Evolutionary conservation across 2,888 invertebrate species (phyloP), one percentile per base, ranked within the genome.

Genomic region (Hyppa rectilinea): DNA sequence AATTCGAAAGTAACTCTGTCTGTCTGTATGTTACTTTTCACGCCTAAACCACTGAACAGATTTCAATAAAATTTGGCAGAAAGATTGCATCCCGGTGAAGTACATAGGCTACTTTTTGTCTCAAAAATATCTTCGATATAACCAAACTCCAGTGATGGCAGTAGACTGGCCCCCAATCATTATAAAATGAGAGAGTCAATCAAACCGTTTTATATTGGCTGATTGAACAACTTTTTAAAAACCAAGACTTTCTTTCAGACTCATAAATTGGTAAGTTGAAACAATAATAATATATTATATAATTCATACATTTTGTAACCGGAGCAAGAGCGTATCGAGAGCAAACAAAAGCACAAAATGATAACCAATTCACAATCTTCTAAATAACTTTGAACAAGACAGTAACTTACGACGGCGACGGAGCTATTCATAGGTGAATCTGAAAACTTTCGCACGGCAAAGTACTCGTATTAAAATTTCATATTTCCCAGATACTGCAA

Each of bases 401-500:
- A 23, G 23, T 20, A 58, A 75, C 50, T 67, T 79, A 40, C 40
- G 29, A 58, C 26, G 10, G 0, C 40, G 29, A 58, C 26, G 10
- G 0, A 60, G 67, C 50, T 10, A 34, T 49, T 29, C 49, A 73
- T 10, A 31, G 45, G n/a, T 20, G 34, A 36, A 45, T 58, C 17
- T 61, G n/a, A 47, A 64, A 79, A 78, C 17, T 78, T 78, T 69
- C 61, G 47, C 20, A 40, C 52, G 53, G 58, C 43, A 43, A 14
- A 43, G 62, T 53, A n/a, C n/a, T n/a, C n/a, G n/a, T n/a, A 76
- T 78, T 64, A 80, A 80, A 78, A 75, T 71, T 71, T 61, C 71
- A 76, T 80, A 75, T 58, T 53, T 38, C 55, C 14, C 31, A 69
- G 71, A 76, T 65, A 71, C 50, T 71, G 71, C 53, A 62, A 62